phyloP scores from a whole-genome alignment of 1,140 invertebrate genomes.

The Coenobita brevimanus region DNA sequence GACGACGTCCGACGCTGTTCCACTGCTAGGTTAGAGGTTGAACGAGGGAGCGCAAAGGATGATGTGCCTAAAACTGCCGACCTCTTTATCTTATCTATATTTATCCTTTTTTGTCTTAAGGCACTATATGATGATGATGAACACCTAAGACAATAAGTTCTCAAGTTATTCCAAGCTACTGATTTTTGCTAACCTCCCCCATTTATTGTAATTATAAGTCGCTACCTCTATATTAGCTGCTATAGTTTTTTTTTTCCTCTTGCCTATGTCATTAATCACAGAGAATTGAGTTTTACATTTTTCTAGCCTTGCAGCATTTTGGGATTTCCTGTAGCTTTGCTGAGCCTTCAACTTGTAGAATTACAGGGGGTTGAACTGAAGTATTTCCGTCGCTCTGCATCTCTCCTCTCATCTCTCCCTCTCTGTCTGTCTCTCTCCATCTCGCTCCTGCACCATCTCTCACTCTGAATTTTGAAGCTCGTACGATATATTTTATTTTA shows the following conservation, averaged over 20 bases:
- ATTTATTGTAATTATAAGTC: too few species aligned
- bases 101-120: background rate
- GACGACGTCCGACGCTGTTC: constrained; percentile 46
- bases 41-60: background rate
- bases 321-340: constrained; percentile 1
- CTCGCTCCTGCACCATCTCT: constrained; percentile 6
- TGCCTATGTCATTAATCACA: too few species aligned
- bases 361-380: background rate
- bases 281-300: too few species aligned
- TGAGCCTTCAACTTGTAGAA: background rate
- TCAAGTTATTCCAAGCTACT: too few species aligned
- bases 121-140: background rate
- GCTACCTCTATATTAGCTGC: too few species aligned
- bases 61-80: background rate
- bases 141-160: too few species aligned
- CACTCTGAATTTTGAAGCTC: background rate
- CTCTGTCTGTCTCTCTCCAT: background rate
- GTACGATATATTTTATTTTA: background rate
- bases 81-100: background rate
- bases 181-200: too few species aligned
- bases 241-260: too few species aligned
- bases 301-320: constrained; percentile 13
- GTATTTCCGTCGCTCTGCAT: background rate
- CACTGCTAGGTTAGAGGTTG: constrained; percentile 48
- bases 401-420: background rate